Evolutionary conservation across 2,888 invertebrate species (phyloP), one percentile per base, ranked within the genome.

Genomic region (Neoaliturus tenellus): DNA sequence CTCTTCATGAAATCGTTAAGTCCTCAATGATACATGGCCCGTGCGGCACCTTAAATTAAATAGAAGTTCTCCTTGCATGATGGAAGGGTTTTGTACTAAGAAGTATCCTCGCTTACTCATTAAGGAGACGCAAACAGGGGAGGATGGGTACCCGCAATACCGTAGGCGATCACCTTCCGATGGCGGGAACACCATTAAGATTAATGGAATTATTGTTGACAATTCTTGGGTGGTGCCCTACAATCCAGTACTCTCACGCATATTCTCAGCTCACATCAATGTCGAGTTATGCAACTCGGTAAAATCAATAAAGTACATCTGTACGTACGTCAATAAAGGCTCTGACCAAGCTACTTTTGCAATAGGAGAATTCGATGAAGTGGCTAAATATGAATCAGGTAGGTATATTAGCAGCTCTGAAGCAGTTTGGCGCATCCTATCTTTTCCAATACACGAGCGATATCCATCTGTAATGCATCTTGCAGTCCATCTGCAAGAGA

Each of bases 1-100:
- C 80, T 12, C 81, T 89, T 23, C 85, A 84, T 84, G 86, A 88
- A 8, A 82, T 88, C 55, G 86, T 88, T 6, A 88, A 31, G 6
- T 87, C 67, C 80, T 87, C 89, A 73, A 91, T 90, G 89, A 88
- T 89, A 78, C 90, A 90, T 88, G 89, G 89, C 28, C 89, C 89
- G 17, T 90, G 90, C 85, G 89, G 89, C 8, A 39, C n/a, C 17
- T 71, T 87, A 17, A 90, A 89, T 86, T n/a, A n/a, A n/a, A n/a
- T n/a, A n/a, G n/a, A n/a, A n/a, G n/a, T n/a, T n/a, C n/a, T 31
- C 89, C 89, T 1, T 91, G 90, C 87, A 91, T 90, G 90, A 84
- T 23, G 20, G 87, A 86, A 85, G 48, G n/a, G 10, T 28, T 85
- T 73, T 88, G 88, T 85, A 86, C 84, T 1, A 88, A 88, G 58